Conservation (phyloP, 64 coral and sea anemone genomes). For the Orbicella faveolata region DNA sequence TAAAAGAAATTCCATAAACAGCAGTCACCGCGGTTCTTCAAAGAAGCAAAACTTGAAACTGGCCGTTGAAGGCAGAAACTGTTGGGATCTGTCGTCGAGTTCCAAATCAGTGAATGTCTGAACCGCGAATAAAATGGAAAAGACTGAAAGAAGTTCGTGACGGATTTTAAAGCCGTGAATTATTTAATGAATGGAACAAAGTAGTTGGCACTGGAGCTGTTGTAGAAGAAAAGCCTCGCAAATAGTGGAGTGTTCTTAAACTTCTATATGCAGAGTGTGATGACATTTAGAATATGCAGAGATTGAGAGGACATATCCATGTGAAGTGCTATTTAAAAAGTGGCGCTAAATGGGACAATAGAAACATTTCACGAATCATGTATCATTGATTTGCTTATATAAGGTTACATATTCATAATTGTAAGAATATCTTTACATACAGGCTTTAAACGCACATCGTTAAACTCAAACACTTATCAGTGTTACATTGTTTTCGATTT, state of each 20-base stretch:
- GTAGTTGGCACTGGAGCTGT: neutral
- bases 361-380: neutral
- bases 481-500: too few species aligned
- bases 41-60: too few species aligned
- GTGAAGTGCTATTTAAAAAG: neutral
- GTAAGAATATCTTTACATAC: neutral
- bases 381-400: neutral
- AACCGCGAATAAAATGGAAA: neutral
- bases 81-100: too few species aligned
- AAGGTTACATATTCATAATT: neutral
- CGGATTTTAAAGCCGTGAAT: neutral
- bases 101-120: neutral
- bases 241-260: neutral
- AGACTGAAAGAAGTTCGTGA: neutral
- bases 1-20: neutral
- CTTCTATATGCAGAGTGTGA: neutral
- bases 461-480: neutral
- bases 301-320: neutral
- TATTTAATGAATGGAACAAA: conserved; percentile 1
- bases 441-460: neutral
- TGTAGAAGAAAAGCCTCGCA: neutral
- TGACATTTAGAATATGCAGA: neutral
- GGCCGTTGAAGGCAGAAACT: too few species aligned
- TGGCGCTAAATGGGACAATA: neutral
- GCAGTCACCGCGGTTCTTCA: too few species aligned